Conservation (phyloP, 2,797 vertebrate genomes). For the Bradypus variegatus region DNA sequence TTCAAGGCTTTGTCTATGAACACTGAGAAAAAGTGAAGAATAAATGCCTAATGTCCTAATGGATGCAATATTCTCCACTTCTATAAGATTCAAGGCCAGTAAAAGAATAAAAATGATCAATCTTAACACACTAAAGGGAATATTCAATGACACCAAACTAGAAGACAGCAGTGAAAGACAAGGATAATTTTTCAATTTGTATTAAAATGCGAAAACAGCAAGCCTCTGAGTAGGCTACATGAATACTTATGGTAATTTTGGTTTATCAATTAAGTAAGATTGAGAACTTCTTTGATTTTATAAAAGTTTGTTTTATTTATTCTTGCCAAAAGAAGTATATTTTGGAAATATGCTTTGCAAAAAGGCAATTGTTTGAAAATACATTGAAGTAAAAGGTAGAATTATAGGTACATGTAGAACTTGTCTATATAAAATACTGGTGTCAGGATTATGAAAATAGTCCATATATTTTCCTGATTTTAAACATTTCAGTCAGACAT, state of each 20-base stretch:
- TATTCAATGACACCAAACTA: conserved; percentile 17
- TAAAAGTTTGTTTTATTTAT: conserved; percentile 23
- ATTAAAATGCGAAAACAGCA: conserved; percentile 8
- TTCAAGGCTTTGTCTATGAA: conserved; percentile 3
- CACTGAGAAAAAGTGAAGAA: background rate
- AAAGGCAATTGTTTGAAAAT: background rate
- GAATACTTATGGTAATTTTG: background rate
- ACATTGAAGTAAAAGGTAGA: background rate
- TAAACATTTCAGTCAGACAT: background rate
- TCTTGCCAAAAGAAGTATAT: background rate
- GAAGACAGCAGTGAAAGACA: conserved; percentile 13
- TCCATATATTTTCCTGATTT: background rate
- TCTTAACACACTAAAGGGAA: conserved; percentile 17
- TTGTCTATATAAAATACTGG: background rate
- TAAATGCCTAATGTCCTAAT: background rate
- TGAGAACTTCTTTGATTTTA: conserved; percentile 36
- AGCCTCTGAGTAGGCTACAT: background rate
- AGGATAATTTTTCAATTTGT: conserved; percentile 29
- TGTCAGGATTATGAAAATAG: background rate
- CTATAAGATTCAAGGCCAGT: conserved; percentile 23
- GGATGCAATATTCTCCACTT: conserved; percentile 10
- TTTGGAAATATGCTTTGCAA: conserved; percentile 3
- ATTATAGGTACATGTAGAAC: background rate
- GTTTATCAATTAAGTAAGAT: conserved; percentile 26
- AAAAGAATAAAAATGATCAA: conserved; percentile 46